Conservation (phyloP, 2,888 invertebrate species). For the Vandiemenella viatica region DNA sequence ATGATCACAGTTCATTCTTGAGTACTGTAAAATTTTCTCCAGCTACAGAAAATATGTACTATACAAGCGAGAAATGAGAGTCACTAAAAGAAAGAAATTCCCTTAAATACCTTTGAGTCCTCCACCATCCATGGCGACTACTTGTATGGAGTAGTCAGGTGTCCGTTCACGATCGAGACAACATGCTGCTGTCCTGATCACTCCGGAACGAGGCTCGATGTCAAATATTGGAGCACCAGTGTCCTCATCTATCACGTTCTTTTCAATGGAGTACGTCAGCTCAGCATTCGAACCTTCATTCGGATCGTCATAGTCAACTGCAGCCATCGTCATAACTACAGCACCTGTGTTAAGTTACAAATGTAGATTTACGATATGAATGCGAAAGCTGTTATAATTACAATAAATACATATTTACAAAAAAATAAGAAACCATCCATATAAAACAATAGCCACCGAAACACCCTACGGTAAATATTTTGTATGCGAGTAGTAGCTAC, state of each 20-base stretch:
- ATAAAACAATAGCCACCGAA: too few relatives aligned
- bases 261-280: conserved; percentile 38
- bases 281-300: conserved; percentile 39
- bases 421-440: too few relatives aligned
- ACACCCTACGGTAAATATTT: too few relatives aligned
- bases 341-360: conserved; percentile 24
- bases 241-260: conserved; percentile 38
- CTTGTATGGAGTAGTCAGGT: conserved; percentile 35
- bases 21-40: too few relatives aligned
- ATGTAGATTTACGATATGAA: not conserved
- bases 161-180: conserved; percentile 34
- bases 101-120: conserved; percentile 30
- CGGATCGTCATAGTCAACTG: conserved; percentile 39
- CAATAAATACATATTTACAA: too few relatives aligned
- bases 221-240: conserved; percentile 36
- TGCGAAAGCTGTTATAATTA: too few relatives aligned
- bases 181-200: conserved; percentile 34
- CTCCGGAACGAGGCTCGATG: conserved; percentile 36
- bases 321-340: conserved; percentile 39
- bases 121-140: conserved; percentile 34
- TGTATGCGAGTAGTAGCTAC: too few relatives aligned
- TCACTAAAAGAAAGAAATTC: too few relatives aligned
- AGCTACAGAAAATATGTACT: too few relatives aligned
- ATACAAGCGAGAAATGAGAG: too few relatives aligned
- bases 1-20: too few relatives aligned